Evolutionary conservation across 2,888 invertebrate genomes (phyloP).

Genomic region (Cephus nigrinus): DNA sequence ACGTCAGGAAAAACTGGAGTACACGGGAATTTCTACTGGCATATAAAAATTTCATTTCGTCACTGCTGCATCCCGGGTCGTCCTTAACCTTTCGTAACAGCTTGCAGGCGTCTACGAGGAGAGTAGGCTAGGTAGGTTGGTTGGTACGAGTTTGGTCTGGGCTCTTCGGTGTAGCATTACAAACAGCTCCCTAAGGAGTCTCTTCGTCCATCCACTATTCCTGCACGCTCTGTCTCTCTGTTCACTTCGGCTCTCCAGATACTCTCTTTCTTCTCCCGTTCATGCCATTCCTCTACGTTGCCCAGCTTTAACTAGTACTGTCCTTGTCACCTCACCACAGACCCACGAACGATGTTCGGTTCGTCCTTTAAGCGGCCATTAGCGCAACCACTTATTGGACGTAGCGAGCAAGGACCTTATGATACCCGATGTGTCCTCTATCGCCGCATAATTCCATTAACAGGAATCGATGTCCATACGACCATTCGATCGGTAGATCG

Average conservation of each 20-base stretch:
- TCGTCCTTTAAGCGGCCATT: conserved; percentile 37
- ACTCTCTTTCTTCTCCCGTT: conserved; percentile 2
- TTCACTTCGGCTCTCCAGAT: conserved; percentile 12
- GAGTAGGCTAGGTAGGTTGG: neutral
- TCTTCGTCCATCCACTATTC: conserved; percentile 21
- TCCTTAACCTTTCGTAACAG: conserved; percentile 23
- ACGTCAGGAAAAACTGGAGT: neutral
- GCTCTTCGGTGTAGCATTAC: conserved; percentile 22
- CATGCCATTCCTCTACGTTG: neutral
- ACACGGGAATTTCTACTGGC: neutral
- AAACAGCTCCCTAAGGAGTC: conserved; percentile 21
- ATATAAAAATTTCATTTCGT: conserved; percentile 1
- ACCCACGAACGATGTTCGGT: conserved; percentile 25
- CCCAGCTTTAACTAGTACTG: neutral
- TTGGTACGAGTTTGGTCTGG: neutral
- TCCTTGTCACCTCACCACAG: neutral
- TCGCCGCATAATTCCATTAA: conserved; percentile 35
- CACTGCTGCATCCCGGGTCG: neutral
- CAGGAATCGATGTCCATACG: conserved; percentile 29
- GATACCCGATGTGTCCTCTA: conserved; percentile 13
- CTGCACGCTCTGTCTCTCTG: conserved; percentile 18
- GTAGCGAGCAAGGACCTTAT: conserved; percentile 28
- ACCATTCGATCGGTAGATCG: neutral
- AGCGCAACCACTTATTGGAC: conserved; percentile 34
- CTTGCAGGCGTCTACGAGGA: conserved; percentile 16